Evolutionary conservation across 2,888 invertebrate species (phyloP).

Genomic region (Tenthredo livida): DNA sequence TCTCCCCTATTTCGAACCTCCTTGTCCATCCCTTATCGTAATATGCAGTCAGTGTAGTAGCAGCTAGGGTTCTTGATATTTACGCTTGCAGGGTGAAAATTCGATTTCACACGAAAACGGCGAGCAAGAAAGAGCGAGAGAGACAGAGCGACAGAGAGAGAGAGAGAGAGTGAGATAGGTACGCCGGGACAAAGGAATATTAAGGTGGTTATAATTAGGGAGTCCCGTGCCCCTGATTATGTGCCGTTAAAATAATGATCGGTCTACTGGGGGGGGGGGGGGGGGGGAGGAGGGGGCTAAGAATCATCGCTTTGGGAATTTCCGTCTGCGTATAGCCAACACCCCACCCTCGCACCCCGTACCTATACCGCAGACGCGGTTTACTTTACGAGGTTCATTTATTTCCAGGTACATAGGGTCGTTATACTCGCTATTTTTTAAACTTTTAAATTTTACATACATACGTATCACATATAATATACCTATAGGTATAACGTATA

Average conservation of each 20-base stretch:
- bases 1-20: background rate
- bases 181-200: constrained; percentile 18
- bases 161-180: background rate
- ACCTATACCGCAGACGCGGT: background rate
- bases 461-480: background rate
- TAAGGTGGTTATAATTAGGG: constrained; percentile 37
- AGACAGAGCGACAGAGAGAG: background rate
- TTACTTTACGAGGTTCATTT: constrained; percentile 3
- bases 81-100: constrained; percentile 3
- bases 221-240: constrained; percentile 24
- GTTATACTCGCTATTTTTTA: background rate
- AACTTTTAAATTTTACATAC: background rate
- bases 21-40: background rate
- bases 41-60: background rate
- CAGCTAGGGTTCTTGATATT: constrained; percentile 14
- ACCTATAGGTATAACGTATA: background rate
- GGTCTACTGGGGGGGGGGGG: background rate
- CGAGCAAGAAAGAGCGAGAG: background rate
- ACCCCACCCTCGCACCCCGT: background rate
- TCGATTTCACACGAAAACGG: constrained; percentile 16
- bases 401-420: background rate
- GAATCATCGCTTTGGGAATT: background rate
- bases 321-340: background rate
- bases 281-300: background rate
- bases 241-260: constrained; percentile 35